Base-by-base conservation (phyloP, 2,113 vertebrate species). In the Ammodytes marinus region DNA sequence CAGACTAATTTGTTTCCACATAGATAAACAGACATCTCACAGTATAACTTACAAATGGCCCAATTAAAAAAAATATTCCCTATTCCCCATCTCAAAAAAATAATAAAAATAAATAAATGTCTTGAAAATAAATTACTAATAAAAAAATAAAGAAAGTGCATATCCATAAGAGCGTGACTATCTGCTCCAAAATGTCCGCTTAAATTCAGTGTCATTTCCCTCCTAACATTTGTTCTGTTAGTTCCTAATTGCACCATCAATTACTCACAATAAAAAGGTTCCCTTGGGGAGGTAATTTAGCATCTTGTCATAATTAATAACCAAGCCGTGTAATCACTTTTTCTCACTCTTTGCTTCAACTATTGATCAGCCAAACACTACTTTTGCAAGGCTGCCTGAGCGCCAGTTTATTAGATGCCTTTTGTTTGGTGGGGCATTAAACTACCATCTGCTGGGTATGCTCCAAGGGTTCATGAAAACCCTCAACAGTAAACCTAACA, bases 21-120 rank as follows among this genome's bases (percentile, higher is more conserved):
- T 45, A 91, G 91, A 91, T 87, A 87, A 91, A 91, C 87, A 86
- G 79, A 89, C 82, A 87, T 85, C 79, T 80, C 71, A 74, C 61
- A 80, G 72, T 76, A 88, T 76, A 66, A 77, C 88, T 88, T 84
- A 89, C 81, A 88, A 90, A 90, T 79, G 66, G 65, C 58, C 86
- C 79, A 91, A 90, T 88, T 86, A 90, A 83, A 76, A 70, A 43
- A 45, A 3, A 11, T 8, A n/a, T 27, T 35, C 6, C 47, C 6
- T 3, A 8, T 8, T 6, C 75, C 35, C 13, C 8, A 12, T 9
- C 3, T 0, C 3, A 12, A 9, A 15, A 40, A 64, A 66, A 75
- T 39, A 64, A 59, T 35, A 63, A 61, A 15, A 64, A n/a, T n/a
- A n/a, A n/a, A n/a, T n/a, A n/a, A n/a, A n/a, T n/a, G n/a, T n/a